A percentile compares a stretch with the other conserved stretches of the same genome.
These are phyloP conservation scores for Orientallactaga bullata DNA, from an alignment of 2,113 vertebrate species.

Conservation along the genomic window DNA sequence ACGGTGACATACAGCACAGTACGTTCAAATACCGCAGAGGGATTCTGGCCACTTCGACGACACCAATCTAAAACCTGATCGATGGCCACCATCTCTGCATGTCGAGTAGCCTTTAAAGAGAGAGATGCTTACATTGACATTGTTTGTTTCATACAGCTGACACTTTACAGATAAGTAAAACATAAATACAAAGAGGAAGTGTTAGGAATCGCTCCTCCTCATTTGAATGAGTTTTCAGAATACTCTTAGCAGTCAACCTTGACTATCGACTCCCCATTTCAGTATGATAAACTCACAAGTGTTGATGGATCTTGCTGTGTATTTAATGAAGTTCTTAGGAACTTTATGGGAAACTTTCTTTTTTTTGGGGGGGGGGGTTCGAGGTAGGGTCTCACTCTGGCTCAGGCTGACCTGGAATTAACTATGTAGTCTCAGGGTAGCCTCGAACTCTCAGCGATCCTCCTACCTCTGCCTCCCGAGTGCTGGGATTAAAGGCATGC, in stretches of 20 bases:
- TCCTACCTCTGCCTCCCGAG: too few relatives aligned
- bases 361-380: too few relatives aligned
- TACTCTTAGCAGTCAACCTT: neutral
- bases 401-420: too few relatives aligned
- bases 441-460: too few relatives aligned
- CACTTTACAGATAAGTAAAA: neutral
- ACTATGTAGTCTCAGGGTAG: too few relatives aligned
- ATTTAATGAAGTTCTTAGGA: neutral
- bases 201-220: neutral
- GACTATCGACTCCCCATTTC: neutral
- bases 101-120: constrained; percentile 93
- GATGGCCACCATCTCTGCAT: constrained; percentile 96
- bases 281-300: neutral
- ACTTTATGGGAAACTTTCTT: neutral
- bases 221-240: neutral
- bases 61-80: constrained; percentile 95
- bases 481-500: too few relatives aligned
- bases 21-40: constrained; percentile 87
- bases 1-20: constrained; percentile 95
- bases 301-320: neutral
- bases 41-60: constrained; percentile 75
- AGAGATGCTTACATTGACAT: neutral
- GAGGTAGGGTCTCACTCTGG: too few relatives aligned
- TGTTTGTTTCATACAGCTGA: neutral
- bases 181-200: neutral